phyloP scores from a whole-genome alignment of 1,140 invertebrate species.

The Drosophila asahinai region DNA sequence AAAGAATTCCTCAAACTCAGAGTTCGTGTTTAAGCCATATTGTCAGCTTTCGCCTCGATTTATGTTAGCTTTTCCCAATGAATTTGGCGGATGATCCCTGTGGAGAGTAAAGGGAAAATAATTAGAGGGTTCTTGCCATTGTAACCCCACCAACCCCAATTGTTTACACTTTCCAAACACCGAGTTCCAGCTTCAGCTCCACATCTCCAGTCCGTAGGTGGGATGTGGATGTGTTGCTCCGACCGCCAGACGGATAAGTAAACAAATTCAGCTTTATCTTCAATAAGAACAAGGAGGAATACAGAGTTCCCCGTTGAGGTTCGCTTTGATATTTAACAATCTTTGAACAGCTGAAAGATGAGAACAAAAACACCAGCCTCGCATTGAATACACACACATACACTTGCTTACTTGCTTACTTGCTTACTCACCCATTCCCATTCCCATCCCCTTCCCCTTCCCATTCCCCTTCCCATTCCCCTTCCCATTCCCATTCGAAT shows the following conservation, averaged over 20 bases:
- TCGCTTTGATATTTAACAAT: constrained; percentile 56
- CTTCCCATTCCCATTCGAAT: constrained; percentile 8
- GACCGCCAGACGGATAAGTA: constrained; percentile 38
- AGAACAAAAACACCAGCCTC: constrained; percentile 40
- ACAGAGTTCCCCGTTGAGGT: constrained; percentile 44
- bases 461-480: constrained; percentile 5
- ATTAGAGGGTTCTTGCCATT: constrained; percentile 23
- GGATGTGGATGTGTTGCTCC: constrained; percentile 17
- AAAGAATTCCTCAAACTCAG: no score
- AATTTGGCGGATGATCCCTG: background rate
- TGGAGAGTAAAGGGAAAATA: constrained; percentile 9
- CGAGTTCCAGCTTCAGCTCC: background rate
- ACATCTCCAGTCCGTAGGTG: background rate
- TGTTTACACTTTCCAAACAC: constrained; percentile 21
- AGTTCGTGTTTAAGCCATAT: background rate
- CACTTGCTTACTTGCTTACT: background rate
- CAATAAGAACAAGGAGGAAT: constrained; percentile 45
- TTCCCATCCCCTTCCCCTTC: background rate
- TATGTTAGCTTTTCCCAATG: background rate
- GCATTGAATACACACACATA: constrained; percentile 1
- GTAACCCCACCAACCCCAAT: constrained; percentile 9
- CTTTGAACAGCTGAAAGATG: constrained; percentile 58
- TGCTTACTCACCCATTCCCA: constrained; percentile 13
- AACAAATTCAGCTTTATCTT: constrained; percentile 52
- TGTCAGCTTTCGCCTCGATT: background rate